Conservation (phyloP, 53 echinoderm and acorn worm species). For the Patiria pectinifera region DNA sequence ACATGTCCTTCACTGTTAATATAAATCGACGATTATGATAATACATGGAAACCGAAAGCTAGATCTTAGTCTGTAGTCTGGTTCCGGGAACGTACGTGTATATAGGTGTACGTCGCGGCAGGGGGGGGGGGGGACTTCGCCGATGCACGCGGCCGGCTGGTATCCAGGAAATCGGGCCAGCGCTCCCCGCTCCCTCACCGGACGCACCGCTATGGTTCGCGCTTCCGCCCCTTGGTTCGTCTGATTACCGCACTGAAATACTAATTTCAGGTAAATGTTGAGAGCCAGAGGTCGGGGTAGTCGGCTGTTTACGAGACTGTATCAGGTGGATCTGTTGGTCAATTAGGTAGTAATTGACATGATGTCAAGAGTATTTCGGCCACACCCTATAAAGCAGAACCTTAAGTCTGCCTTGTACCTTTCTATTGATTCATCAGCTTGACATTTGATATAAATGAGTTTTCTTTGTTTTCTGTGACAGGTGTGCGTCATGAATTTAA, state of each 20-base stretch:
- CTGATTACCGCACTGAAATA: background rate
- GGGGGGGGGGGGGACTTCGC: background rate
- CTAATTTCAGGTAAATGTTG: background rate
- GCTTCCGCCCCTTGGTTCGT: constrained; percentile 20
- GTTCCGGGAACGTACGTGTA: background rate
- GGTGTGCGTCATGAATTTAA: too few relatives aligned
- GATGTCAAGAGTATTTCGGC: too few relatives aligned
- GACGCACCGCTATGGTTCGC: constrained; percentile 13
- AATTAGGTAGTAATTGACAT: too few relatives aligned
- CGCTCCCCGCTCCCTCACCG: constrained; percentile 17
- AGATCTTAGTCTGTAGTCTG: background rate
- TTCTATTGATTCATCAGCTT: too few relatives aligned
- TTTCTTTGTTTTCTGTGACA: too few relatives aligned
- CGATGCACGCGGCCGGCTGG: background rate
- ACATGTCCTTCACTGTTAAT: background rate
- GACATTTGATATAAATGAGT: too few relatives aligned
- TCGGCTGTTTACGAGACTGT: too few relatives aligned
- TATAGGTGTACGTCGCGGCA: background rate
- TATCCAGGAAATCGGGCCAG: constrained; percentile 27
- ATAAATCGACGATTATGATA: constrained; percentile 1
- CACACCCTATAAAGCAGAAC: too few relatives aligned
- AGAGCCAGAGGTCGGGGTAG: background rate
- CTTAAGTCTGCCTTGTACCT: too few relatives aligned
- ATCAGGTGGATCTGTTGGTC: too few relatives aligned
- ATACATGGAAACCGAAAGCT: background rate